Conservation (phyloP, 1,140 invertebrate species). For the Caenorhabditis elegans region DNA sequence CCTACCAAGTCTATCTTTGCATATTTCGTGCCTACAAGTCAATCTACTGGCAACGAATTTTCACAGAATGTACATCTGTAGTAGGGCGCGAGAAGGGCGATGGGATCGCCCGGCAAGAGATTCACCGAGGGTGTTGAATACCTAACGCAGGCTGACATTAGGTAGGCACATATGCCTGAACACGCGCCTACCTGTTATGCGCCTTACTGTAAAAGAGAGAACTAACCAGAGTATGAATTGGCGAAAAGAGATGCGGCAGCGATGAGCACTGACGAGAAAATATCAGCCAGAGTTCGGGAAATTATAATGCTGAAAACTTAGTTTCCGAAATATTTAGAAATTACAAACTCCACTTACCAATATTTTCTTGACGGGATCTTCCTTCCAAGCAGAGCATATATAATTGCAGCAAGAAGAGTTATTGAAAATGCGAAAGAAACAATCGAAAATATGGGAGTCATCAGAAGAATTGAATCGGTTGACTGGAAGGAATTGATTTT, state of each 20-base stretch:
- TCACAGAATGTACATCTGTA: too few relatives aligned
- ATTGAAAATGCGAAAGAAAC: not conserved
- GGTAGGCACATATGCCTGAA: too few relatives aligned
- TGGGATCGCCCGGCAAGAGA: too few relatives aligned
- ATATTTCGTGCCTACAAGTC: too few relatives aligned
- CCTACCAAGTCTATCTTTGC: too few relatives aligned
- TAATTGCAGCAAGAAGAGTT: not conserved
- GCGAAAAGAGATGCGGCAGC: slow-evolving; percentile 15
- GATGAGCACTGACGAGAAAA: slow-evolving; percentile 15
- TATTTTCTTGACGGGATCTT: slow-evolving; percentile 37
- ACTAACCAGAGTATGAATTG: not conserved
- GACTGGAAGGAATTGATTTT: slow-evolving; percentile 14
- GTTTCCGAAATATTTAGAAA: not conserved
- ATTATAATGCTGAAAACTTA: slow-evolving; percentile 1
- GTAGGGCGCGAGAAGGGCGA: too few relatives aligned
- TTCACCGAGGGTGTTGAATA: too few relatives aligned
- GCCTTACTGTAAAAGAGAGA: not conserved
- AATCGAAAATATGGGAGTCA: slow-evolving; percentile 23
- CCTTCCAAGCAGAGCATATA: slow-evolving; percentile 6
- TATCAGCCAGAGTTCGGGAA: slow-evolving; percentile 16
- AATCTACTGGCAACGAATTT: too few relatives aligned
- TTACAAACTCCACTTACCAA: not conserved
- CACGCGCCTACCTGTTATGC: too few relatives aligned
- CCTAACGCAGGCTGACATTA: too few relatives aligned
- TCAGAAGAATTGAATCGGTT: slow-evolving; percentile 12